Conservation (phyloP, 2,113 vertebrate genomes). For the Nematolebias whitei region DNA sequence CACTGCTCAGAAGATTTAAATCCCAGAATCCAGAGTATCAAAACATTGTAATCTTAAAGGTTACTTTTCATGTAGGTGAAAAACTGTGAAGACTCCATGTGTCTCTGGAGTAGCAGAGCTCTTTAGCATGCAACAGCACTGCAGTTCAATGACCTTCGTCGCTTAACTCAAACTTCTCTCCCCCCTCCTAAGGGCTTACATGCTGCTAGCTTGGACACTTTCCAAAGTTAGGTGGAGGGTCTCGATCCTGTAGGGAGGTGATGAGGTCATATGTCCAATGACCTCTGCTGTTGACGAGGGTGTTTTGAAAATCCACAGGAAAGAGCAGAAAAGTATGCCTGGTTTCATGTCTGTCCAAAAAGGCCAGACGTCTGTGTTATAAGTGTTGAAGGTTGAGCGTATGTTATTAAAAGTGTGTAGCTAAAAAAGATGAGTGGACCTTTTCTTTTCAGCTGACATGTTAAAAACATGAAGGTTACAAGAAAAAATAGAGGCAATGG, state of each 20-base stretch:
- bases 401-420: neutral
- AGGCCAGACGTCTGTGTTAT: slow-evolving; percentile 26
- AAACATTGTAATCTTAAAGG: slow-evolving; percentile 3
- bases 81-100: neutral
- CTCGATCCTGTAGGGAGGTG: slow-evolving; percentile 45
- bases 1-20: slow-evolving; percentile 4
- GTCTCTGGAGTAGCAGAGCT: slow-evolving; percentile 39
- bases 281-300: slow-evolving; percentile 59
- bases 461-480: neutral
- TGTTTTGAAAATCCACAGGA: slow-evolving; percentile 23
- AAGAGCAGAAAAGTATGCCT: slow-evolving; percentile 6
- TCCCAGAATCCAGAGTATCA: slow-evolving; percentile 5
- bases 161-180: slow-evolving; percentile 27
- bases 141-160: slow-evolving; percentile 57
- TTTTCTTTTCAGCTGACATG: neutral
- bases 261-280: slow-evolving; percentile 47
- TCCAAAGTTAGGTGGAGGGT: slow-evolving; percentile 58
- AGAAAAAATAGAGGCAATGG: neutral
- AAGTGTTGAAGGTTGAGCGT: slow-evolving; percentile 2
- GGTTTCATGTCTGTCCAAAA: slow-evolving; percentile 16
- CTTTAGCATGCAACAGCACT: slow-evolving; percentile 41
- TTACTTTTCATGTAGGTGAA: neutral
- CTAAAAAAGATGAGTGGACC: neutral
- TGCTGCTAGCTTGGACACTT: slow-evolving; percentile 48
- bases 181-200: slow-evolving; percentile 41